Percentiles rank a stretch among this genome's conserved stretches.
Evolutionary conservation across 2,888 invertebrate genomes (phyloP).

Genomic region (Tribolium freemani): DNA sequence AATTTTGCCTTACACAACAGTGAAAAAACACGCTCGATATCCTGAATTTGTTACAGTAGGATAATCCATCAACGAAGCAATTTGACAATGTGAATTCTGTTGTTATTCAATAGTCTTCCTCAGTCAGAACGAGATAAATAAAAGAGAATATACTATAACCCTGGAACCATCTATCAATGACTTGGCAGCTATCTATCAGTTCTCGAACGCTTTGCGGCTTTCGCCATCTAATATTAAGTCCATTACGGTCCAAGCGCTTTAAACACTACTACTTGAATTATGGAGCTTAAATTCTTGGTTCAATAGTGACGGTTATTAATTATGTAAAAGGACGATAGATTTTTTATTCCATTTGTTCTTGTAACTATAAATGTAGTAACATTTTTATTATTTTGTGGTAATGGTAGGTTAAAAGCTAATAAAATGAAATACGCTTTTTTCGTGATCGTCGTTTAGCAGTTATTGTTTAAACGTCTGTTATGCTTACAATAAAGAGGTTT

Average conservation of each 20-base stretch:
- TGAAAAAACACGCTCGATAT: not conserved
- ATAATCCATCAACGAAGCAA: not conserved
- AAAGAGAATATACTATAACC: not conserved
- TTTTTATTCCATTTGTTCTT: too few species aligned
- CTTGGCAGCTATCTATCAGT: constrained; percentile 10
- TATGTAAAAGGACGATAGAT: too few species aligned
- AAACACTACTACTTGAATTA: not conserved
- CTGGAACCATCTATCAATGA: constrained; percentile 7
- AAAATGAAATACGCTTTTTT: too few species aligned
- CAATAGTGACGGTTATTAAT: not conserved
- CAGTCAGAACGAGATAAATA: constrained; percentile 6
- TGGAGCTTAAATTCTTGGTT: not conserved
- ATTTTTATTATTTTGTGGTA: too few species aligned
- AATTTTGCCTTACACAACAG: not conserved
- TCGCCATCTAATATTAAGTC: not conserved
- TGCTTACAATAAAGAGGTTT: too few species aligned
- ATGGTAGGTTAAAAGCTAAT: too few species aligned
- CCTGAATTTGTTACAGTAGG: not conserved
- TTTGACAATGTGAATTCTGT: constrained; percentile 11
- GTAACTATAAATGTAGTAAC: too few species aligned
- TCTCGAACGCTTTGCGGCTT: not conserved
- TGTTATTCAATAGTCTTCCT: constrained; percentile 3
- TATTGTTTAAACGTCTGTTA: too few species aligned
- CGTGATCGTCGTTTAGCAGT: too few species aligned
- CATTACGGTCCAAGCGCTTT: not conserved